A percentile compares a stretch with the other conserved stretches of the same genome.
Evolutionary conservation across 2,888 invertebrate species (phyloP).

Genomic region (Diplolepis rosae): DNA sequence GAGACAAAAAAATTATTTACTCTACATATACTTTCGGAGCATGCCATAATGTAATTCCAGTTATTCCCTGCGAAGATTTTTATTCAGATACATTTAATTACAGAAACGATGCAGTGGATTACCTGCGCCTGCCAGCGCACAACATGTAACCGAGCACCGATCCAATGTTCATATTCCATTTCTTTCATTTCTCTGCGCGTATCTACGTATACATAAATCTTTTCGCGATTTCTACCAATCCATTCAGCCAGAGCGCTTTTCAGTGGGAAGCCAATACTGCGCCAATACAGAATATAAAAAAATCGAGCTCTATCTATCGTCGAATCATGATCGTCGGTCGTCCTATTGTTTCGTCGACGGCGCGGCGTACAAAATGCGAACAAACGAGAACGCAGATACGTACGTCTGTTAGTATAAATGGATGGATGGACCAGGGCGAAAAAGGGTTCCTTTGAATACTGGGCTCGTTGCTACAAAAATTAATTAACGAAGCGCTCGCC

Average conservation of each 20-base stretch:
- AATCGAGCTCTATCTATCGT: conserved; percentile 18
- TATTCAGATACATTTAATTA: conserved; percentile 3
- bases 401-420: conserved; percentile 56
- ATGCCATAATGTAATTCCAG: neutral
- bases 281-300: conserved; percentile 30
- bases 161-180: conserved; percentile 26
- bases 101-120: neutral
- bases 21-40: neutral
- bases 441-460: conserved; percentile 64
- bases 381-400: conserved; percentile 31
- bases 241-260: conserved; percentile 29
- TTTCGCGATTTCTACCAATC: conserved; percentile 20
- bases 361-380: conserved; percentile 35
- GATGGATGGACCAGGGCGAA: conserved; percentile 64
- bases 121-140: neutral
- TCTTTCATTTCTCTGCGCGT: conserved; percentile 9
- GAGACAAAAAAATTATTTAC: neutral
- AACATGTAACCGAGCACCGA: conserved; percentile 1
- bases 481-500: conserved; percentile 72
- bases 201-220: conserved; percentile 29
- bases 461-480: conserved; percentile 62
- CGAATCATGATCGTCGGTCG: conserved; percentile 26
- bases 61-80: neutral
- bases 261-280: conserved; percentile 29
- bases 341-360: conserved; percentile 34